phyloP scores from a whole-genome alignment of 2,797 vertebrate species.

The Hoplostethus atlanticus region DNA sequence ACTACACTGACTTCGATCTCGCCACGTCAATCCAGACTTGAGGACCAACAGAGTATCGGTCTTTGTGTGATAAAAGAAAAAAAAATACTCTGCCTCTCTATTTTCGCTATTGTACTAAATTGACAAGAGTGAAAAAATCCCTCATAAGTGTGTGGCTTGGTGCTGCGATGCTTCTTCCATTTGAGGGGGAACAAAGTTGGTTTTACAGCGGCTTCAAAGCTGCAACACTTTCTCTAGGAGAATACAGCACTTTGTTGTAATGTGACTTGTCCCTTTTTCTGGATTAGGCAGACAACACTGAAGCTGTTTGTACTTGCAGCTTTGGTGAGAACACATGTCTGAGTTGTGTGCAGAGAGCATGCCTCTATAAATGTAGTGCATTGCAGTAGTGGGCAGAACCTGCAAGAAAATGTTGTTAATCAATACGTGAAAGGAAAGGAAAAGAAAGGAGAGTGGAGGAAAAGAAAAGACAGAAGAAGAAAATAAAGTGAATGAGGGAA shows the following conservation, averaged over 20 bases:
- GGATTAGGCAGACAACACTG: slow-evolving; percentile 23
- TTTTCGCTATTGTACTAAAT: slow-evolving; percentile 38
- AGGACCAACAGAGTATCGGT: slow-evolving; percentile 25
- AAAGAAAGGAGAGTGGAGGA: neutral
- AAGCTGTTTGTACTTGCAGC: neutral
- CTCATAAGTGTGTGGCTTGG: slow-evolving; percentile 25
- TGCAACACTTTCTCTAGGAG: slow-evolving; percentile 25
- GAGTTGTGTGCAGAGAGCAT: neutral
- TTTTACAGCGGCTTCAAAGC: slow-evolving; percentile 34
- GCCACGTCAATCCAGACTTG: slow-evolving; percentile 41
- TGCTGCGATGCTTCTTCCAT: slow-evolving; percentile 41
- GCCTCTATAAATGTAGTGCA: neutral
- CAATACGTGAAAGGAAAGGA: neutral
- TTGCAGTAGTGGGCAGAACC: neutral
- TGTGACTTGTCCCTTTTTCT: slow-evolving; percentile 18
- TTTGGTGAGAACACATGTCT: neutral
- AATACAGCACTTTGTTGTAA: slow-evolving; percentile 49
- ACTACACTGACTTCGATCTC: slow-evolving; percentile 60
- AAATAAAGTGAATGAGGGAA: neutral
- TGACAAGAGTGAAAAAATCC: slow-evolving; percentile 56
- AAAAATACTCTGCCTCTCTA: neutral
- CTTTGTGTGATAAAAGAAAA: slow-evolving; percentile 27
- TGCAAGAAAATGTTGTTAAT: neutral
- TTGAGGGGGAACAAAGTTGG: slow-evolving; percentile 52
- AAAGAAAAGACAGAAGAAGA: too few relatives aligned